These are phyloP conservation scores for Melieria crassipennis DNA, from an alignment of 2,888 invertebrate genomes.

Conservation along the genomic window DNA sequence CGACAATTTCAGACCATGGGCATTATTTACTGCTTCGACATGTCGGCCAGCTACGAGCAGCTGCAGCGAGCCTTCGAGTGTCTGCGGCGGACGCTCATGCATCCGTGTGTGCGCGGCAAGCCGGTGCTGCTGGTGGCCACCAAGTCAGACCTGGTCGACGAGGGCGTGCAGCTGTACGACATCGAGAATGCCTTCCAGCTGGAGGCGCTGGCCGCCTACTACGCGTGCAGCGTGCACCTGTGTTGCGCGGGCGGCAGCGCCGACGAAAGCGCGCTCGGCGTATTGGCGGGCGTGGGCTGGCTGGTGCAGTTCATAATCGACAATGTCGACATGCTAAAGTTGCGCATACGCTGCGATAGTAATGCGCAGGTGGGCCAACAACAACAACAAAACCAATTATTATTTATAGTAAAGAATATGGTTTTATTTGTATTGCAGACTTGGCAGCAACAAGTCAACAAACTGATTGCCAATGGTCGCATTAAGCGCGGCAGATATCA, in stretches of 20 bases:
- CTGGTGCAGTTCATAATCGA: slow-evolving; percentile 45
- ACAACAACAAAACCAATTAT: not conserved
- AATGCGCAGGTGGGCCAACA: slow-evolving; percentile 51
- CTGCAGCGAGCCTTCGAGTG: slow-evolving; percentile 49
- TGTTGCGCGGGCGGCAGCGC: slow-evolving; percentile 45
- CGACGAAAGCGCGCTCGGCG: slow-evolving; percentile 11
- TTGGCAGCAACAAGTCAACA: slow-evolving; percentile 51
- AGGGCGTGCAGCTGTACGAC: slow-evolving; percentile 58
- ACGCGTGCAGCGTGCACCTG: slow-evolving; percentile 47
- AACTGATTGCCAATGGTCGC: slow-evolving; percentile 47
- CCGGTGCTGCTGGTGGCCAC: slow-evolving; percentile 58
- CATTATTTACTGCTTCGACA: slow-evolving; percentile 59
- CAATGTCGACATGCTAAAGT: slow-evolving; percentile 43
- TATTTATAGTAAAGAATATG: not conserved
- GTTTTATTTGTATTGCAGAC: slow-evolving; percentile 36
- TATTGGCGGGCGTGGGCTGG: slow-evolving; percentile 46
- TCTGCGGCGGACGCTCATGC: slow-evolving; percentile 50
- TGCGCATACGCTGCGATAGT: slow-evolving; percentile 52
- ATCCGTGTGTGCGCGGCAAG: slow-evolving; percentile 55
- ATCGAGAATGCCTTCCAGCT: slow-evolving; percentile 58
- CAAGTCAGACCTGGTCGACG: slow-evolving; percentile 50
- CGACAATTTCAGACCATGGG: slow-evolving; percentile 47
- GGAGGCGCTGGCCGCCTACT: slow-evolving; percentile 51
- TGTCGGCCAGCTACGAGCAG: slow-evolving; percentile 46
- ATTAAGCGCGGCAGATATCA: slow-evolving; percentile 47